phyloP scores from a whole-genome alignment of 2,113 vertebrate species.

The Hypanus sabinus region DNA sequence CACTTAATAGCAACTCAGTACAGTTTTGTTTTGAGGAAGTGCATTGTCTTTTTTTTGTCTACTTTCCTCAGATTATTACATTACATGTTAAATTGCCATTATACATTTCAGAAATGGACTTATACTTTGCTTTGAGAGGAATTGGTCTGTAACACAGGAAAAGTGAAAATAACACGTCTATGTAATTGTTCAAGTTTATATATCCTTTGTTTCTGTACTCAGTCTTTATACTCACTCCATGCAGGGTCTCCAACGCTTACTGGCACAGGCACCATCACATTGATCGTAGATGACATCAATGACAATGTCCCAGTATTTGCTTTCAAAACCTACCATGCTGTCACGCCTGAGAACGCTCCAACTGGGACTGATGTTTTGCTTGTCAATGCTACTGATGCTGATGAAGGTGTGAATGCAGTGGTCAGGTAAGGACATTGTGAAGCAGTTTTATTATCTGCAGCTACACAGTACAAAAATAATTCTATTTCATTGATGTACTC shows the following conservation, averaged over 20 bases:
- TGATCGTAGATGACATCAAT: constrained; percentile 84
- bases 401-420: constrained; percentile 78
- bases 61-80: background rate
- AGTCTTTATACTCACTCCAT: background rate
- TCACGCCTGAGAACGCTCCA: constrained; percentile 75
- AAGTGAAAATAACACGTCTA: background rate
- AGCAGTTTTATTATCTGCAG: background rate
- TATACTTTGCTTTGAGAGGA: background rate
- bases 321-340: constrained; percentile 68
- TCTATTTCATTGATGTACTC: background rate
- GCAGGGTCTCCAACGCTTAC: constrained; percentile 80
- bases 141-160: background rate
- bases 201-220: constrained; percentile 14
- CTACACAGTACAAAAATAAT: background rate
- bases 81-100: background rate
- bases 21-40: background rate
- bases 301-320: constrained; percentile 81
- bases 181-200: background rate
- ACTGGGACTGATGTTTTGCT: constrained; percentile 85
- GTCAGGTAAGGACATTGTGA: constrained; percentile 65
- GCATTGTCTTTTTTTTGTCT: background rate
- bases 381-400: constrained; percentile 81
- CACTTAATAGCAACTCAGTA: background rate
- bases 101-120: background rate
- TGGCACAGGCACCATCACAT: constrained; percentile 78